Percentiles rank a stretch among this genome's conserved stretches.
Conservation (phyloP, 23 tunicate genomes). For the Diplosoma virens region DNA sequence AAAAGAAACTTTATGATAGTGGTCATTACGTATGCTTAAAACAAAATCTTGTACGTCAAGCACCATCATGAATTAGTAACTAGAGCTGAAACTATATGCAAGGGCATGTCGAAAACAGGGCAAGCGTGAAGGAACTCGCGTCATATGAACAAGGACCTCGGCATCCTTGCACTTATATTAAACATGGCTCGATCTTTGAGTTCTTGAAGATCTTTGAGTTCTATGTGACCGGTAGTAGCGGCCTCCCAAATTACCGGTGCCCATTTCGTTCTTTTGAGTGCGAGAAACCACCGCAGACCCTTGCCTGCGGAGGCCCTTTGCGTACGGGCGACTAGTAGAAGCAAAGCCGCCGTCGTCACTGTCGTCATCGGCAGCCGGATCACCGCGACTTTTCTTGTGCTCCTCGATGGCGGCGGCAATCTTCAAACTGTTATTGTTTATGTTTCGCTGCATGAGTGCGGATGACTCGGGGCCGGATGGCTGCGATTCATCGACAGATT, state of each 20-base stretch:
- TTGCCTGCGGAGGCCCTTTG: slow-evolving; percentile 49
- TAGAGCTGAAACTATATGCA: too few species aligned
- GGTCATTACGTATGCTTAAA: too few species aligned
- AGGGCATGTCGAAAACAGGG: too few species aligned
- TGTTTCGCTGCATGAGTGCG: slow-evolving; percentile 14
- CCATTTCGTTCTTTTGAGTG: not conserved
- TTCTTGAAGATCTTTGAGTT: not conserved
- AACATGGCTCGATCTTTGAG: slow-evolving; percentile 56
- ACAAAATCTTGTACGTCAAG: too few species aligned
- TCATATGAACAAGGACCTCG: too few species aligned
- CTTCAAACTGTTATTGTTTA: slow-evolving; percentile 54
- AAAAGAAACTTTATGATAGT: too few species aligned
- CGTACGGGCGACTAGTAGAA: slow-evolving; percentile 43
- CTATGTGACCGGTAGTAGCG: slow-evolving; percentile 49
- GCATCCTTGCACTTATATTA: not conserved
- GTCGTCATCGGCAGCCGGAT: slow-evolving; percentile 1
- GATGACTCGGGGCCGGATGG: not conserved
- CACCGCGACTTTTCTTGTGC: not conserved
- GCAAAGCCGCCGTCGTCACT: slow-evolving; percentile 67
- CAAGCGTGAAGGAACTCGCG: too few species aligned
- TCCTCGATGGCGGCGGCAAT: slow-evolving; percentile 44
- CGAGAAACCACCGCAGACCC: slow-evolving; percentile 45
- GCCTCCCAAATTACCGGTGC: slow-evolving; percentile 23
- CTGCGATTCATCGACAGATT: not conserved
- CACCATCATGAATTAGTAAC: too few species aligned